Conservation (phyloP, 2,797 vertebrate species). For the Brotula barbata region DNA sequence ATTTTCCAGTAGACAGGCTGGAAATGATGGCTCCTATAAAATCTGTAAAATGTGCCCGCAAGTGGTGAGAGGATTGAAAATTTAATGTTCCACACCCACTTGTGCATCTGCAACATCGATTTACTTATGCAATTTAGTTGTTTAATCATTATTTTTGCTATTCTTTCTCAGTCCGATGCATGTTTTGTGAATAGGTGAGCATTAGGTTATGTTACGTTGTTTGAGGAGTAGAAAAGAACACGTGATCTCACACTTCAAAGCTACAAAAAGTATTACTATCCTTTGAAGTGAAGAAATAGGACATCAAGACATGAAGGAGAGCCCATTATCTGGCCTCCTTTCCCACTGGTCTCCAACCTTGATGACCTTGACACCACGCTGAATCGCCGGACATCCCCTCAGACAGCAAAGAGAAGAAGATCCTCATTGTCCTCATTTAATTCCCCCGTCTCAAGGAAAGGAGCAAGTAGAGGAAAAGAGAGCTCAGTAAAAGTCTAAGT, state of each 20-base stretch:
- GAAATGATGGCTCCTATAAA: conserved; percentile 59
- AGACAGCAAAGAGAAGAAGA: conserved; percentile 1
- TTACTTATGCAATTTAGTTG: conserved; percentile 29
- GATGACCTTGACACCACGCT: conserved; percentile 21
- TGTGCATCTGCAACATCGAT: conserved; percentile 42
- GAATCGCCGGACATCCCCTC: conserved; percentile 17
- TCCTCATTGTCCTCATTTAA: conserved; percentile 29
- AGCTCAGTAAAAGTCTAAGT: conserved; percentile 28
- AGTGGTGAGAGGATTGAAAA: conserved; percentile 54
- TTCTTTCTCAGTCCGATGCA: conserved; percentile 13
- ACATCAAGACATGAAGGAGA: conserved; percentile 11
- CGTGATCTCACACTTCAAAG: conserved; percentile 9
- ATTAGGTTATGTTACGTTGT: conserved; percentile 7
- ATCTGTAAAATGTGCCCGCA: conserved; percentile 40
- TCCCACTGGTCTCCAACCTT: conserved; percentile 19
- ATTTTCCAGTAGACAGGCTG: conserved; percentile 51
- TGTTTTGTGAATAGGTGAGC: conserved; percentile 24
- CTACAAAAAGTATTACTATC: conserved; percentile 22
- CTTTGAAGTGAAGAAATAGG: conserved; percentile 17
- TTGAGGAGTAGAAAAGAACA: conserved; percentile 11
- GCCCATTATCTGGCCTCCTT: not conserved
- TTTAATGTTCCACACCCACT: conserved; percentile 45
- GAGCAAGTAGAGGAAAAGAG: conserved; percentile 15
- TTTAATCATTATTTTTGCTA: conserved; percentile 34
- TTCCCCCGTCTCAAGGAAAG: conserved; percentile 17